These are phyloP conservation scores for Toxotes jaculatrix DNA, from an alignment of 2,113 vertebrate species.

Conservation along the genomic window DNA sequence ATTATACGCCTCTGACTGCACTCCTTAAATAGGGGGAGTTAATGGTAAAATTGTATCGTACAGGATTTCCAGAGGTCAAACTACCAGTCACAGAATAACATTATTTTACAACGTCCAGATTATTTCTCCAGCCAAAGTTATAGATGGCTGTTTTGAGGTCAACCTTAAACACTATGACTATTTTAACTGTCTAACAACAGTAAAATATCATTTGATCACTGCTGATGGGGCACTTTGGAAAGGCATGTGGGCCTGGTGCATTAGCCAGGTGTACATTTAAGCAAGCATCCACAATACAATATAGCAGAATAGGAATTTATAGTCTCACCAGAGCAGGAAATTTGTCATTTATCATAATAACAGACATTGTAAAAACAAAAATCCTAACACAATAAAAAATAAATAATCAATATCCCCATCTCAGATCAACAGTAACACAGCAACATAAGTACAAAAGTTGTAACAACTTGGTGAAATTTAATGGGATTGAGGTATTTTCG, in stretches of 20 bases:
- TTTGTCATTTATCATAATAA: not conserved
- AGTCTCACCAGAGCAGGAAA: not conserved
- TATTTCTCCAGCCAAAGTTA: slow-evolving; percentile 51
- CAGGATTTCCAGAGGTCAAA: slow-evolving; percentile 81
- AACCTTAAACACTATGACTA: slow-evolving; percentile 48
- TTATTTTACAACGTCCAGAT: slow-evolving; percentile 80
- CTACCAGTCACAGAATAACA: slow-evolving; percentile 69
- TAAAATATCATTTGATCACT: slow-evolving; percentile 36
- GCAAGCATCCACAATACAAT: not conserved
- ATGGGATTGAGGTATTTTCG: not conserved
- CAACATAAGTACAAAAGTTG: not conserved
- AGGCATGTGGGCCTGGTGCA: not conserved
- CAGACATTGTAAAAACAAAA: not conserved
- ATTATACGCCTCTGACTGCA: slow-evolving; percentile 78
- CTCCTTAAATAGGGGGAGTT: slow-evolving; percentile 75
- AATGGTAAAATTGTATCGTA: slow-evolving; percentile 72
- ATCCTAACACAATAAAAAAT: not conserved
- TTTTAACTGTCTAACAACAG: slow-evolving; percentile 20
- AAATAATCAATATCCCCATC: not conserved
- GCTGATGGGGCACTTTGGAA: slow-evolving; percentile 21
- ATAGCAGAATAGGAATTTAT: not conserved
- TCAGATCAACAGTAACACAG: not conserved
- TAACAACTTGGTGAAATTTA: not conserved
- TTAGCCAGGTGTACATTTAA: not conserved
- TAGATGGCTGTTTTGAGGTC: slow-evolving; percentile 63